phyloP scores from a whole-genome alignment of 2,113 vertebrate genomes.

The Taxidea taxus region DNA sequence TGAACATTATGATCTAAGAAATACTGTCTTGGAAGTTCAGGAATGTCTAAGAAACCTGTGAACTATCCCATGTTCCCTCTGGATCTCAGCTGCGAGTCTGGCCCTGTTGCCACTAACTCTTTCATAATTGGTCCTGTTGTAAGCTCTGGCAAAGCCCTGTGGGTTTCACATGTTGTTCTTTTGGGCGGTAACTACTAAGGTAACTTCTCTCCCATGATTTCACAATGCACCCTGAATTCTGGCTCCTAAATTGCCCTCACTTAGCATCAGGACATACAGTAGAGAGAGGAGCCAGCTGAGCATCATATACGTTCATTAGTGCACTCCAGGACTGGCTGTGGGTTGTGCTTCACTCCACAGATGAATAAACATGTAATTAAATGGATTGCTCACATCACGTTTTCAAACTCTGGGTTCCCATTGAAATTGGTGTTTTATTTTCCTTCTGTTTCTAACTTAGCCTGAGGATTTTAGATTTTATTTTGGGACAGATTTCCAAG shows the following conservation, averaged over 20 bases:
- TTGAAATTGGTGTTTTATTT: background rate
- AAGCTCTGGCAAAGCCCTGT: background rate
- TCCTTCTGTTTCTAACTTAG: background rate
- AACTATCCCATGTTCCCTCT: background rate
- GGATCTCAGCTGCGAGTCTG: background rate
- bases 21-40: background rate
- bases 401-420: background rate
- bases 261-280: fast-evolving
- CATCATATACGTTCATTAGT: background rate
- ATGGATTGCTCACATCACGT: fast-evolving
- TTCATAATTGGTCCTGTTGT: fast-evolving
- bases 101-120: background rate
- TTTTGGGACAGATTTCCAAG: conserved; percentile 21
- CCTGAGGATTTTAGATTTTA: background rate
- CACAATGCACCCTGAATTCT: background rate
- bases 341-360: background rate
- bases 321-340: fast-evolving
- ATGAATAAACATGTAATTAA: background rate
- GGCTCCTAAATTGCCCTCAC: no score
- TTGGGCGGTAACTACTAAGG: background rate
- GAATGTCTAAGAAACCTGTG: background rate
- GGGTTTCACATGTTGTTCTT: background rate
- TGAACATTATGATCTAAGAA: background rate
- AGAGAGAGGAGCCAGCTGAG: background rate
- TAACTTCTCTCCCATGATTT: background rate